Percentiles rank a stretch among this genome's conserved stretches.
Evolutionary conservation across 2,888 invertebrate genomes (phyloP).

Genomic region (Conchocele bisecta): DNA sequence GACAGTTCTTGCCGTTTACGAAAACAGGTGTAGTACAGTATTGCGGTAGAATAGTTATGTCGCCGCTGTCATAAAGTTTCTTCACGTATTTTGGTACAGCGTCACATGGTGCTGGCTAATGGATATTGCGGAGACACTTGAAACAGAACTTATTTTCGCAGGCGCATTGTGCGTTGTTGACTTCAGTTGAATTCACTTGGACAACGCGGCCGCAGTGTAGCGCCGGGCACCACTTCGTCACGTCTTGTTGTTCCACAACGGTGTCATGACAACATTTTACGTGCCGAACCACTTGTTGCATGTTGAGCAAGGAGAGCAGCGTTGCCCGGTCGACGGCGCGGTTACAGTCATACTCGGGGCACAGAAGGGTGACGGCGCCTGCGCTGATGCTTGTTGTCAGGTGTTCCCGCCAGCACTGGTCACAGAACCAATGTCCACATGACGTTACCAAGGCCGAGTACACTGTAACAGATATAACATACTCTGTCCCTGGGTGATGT

Average conservation of each 20-base stretch:
- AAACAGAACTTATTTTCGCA: slow-evolving; percentile 63
- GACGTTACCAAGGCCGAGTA: slow-evolving; percentile 47
- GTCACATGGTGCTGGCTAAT: slow-evolving; percentile 68
- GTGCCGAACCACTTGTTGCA: slow-evolving; percentile 40
- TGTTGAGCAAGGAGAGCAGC: slow-evolving; percentile 32
- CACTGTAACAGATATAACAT: slow-evolving; percentile 63
- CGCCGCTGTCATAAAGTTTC: slow-evolving; percentile 47
- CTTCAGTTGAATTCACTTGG: slow-evolving; percentile 18
- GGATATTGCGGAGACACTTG: slow-evolving; percentile 58
- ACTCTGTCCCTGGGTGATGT: slow-evolving; percentile 18
- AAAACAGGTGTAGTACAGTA: slow-evolving; percentile 9
- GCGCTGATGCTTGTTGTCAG: slow-evolving; percentile 38
- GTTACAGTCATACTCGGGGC: slow-evolving; percentile 63
- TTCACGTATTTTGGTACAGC: slow-evolving; percentile 40
- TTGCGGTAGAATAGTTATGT: slow-evolving; percentile 32
- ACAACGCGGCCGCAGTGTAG: slow-evolving; percentile 59
- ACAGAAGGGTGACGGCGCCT: slow-evolving; percentile 38
- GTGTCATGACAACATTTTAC: slow-evolving; percentile 46
- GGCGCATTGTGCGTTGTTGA: slow-evolving; percentile 42
- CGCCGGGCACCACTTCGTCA: slow-evolving; percentile 66
- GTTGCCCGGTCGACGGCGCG: slow-evolving; percentile 50
- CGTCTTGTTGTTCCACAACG: slow-evolving; percentile 34
- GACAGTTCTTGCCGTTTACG: slow-evolving; percentile 64
- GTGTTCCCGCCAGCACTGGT: slow-evolving; percentile 65
- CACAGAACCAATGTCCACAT: slow-evolving; percentile 70